Conservation (phyloP, 2,888 invertebrate species). For the Physocephala rufipes region DNA sequence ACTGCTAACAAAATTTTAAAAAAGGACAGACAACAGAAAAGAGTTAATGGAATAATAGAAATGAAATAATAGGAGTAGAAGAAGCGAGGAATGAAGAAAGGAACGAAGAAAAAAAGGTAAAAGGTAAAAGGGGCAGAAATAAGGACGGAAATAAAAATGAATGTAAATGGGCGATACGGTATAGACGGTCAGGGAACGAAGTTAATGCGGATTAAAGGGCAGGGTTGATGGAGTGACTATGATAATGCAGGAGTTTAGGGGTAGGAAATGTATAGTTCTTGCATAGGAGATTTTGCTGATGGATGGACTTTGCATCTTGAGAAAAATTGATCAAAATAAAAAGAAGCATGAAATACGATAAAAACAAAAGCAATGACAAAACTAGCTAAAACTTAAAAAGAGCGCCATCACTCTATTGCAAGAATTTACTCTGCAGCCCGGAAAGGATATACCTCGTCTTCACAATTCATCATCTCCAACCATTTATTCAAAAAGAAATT, state of each 20-base stretch:
- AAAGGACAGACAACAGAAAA: neutral
- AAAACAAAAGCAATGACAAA: neutral
- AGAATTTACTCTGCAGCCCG: no score
- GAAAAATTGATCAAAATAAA: no score
- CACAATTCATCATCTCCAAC: no score
- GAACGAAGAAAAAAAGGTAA: neutral
- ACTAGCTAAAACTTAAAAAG: no score
- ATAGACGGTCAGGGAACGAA: neutral
- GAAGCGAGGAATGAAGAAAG: neutral
- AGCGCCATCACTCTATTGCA: no score
- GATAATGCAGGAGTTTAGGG: no score
- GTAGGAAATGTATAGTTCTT: no score
- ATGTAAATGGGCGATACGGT: neutral
- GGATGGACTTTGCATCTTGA: no score
- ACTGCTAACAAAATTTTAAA: neutral
- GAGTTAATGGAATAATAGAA: constrained; percentile 4
- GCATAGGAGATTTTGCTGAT: no score
- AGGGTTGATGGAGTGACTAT: neutral
- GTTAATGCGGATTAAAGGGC: no score
- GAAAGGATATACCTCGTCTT: no score
- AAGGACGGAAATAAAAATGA: neutral
- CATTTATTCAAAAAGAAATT: no score
- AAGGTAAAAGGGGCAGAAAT: neutral
- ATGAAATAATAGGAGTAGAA: neutral
- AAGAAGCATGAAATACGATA: neutral